Base-by-base conservation (phyloP, 2,113 vertebrate species). In the Hippocampus zosterae region DNA sequence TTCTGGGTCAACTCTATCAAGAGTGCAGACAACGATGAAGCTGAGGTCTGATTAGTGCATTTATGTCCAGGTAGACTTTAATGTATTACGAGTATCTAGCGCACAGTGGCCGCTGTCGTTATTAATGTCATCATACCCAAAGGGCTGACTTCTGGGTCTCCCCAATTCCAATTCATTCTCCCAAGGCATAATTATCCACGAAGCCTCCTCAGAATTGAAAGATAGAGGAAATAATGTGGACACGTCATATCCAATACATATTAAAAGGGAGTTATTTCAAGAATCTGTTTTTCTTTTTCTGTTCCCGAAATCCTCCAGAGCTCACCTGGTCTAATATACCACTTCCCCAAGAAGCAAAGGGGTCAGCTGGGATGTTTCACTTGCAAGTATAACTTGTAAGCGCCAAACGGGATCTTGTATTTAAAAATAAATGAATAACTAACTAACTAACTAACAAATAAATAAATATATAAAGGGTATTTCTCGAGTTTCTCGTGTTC, bases 1-100 rank as follows among this genome's bases (percentile, higher is more conserved):
- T 86, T 89, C 74, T 88, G 73, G 86, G 86, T 89, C 86, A 84
- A 63, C 74, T 78, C 80, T 79, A 85, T 88, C 71, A 80, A 81
- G 71, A 75, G 74, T 70, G 77, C 71, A 73, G 61, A 67, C 37
- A 67, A 56, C 74, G 73, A 79, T 75, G 71, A 76, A 72, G 69
- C 64, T 1, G n/a, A 37, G 50, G 76, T 78, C 71, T 87, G 85
- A 87, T 85, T 80, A 78, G 78, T 73, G 68, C 69, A 56, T 78
- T 76, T 63, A 65, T 65, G 79, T 78, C 82, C 82, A 85, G 79
- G 79, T 87, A 88, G 77, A 79, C 69, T 83, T 78, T 40, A 70
- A 80, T 76, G 75, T 68, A 84, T 80, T 79, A 42, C 72, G 46
- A 70, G 33, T 73, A 74, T 79, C 61, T 76, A 37, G 73, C 63